phyloP scores from a whole-genome alignment of 2,797 vertebrate species.

The Potorous gilbertii region DNA sequence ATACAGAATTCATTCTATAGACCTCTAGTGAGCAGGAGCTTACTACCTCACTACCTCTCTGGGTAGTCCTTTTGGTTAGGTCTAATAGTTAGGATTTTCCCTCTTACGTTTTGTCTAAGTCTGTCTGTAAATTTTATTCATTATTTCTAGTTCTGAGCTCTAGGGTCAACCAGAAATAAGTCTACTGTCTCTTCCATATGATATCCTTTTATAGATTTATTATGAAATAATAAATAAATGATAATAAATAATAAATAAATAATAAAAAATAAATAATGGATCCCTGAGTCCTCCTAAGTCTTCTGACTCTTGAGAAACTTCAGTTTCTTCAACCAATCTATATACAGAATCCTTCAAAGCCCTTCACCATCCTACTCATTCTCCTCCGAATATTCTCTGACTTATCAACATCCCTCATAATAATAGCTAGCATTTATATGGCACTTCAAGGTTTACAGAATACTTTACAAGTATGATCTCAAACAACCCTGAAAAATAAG shows the following conservation, averaged over 20 bases:
- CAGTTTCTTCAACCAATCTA: neutral
- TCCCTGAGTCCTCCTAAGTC: neutral
- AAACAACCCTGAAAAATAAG: neutral
- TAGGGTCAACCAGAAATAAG: neutral
- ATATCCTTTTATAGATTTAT: neutral
- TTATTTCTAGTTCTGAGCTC: neutral
- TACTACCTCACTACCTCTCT: neutral
- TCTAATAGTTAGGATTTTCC: neutral
- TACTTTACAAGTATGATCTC: neutral
- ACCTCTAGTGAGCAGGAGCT: neutral
- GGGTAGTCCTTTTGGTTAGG: neutral
- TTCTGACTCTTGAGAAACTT: neutral
- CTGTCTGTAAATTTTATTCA: neutral
- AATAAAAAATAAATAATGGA: too few species aligned
- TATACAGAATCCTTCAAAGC: neutral
- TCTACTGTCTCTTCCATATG: neutral
- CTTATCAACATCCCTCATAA: neutral
- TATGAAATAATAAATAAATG: neutral
- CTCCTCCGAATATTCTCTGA: neutral
- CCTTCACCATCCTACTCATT: neutral
- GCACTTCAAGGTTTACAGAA: neutral
- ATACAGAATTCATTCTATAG: neutral
- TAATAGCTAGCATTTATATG: neutral
- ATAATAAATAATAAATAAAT: too few species aligned
- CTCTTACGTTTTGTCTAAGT: neutral